A percentile compares a stretch with the other conserved stretches of the same genome.
Evolutionary conservation across 1,140 invertebrate species (phyloP).

Genomic region (Eueides isabella): DNA sequence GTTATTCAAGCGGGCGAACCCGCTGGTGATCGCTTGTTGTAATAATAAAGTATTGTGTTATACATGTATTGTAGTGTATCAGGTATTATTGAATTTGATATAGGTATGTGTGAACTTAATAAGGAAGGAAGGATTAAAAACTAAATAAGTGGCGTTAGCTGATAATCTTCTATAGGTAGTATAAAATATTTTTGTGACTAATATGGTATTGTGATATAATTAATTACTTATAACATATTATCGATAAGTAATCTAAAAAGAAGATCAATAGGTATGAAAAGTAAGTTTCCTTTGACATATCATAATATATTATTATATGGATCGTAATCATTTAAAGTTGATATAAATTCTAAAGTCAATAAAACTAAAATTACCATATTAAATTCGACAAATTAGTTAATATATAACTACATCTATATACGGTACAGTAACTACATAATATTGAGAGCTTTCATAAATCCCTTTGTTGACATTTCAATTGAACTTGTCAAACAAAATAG

Average conservation of each 20-base stretch:
- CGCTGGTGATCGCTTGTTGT: no score
- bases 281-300: no score
- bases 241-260: background rate
- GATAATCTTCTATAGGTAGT: background rate
- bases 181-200: background rate
- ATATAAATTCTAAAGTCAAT: background rate
- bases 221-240: no score
- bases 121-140: background rate
- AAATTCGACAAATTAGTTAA: background rate
- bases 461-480: slow-evolving; percentile 45
- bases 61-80: no score
- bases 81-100: background rate
- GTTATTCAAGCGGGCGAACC: no score
- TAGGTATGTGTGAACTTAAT: background rate
- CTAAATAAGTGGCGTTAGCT: background rate
- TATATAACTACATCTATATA: background rate
- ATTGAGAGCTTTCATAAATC: slow-evolving; percentile 19
- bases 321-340: background rate
- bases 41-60: no score
- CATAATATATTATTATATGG: no score
- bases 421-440: background rate
- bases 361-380: background rate
- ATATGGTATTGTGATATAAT: background rate
- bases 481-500: slow-evolving; percentile 63
- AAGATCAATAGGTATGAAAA: background rate